These are phyloP conservation scores for Copidosoma floridanum DNA, from an alignment of 1,140 invertebrate species.

Conservation along the genomic window DNA sequence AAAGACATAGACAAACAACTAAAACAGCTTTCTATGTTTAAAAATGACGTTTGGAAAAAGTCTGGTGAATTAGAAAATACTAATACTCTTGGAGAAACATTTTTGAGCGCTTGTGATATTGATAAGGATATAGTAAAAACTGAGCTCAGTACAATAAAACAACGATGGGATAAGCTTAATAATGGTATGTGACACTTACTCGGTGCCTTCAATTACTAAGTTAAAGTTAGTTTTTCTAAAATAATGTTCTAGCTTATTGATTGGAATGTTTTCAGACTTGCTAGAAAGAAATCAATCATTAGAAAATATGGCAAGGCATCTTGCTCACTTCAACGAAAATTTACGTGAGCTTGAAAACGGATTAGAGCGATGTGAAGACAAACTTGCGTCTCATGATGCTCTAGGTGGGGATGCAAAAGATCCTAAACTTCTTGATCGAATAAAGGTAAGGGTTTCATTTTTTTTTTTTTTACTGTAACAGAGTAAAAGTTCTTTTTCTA, in stretches of 20 bases:
- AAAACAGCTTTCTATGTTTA: conserved; percentile 84
- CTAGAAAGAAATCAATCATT: conserved; percentile 70
- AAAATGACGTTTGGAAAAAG: conserved; percentile 90
- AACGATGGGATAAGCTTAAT: conserved; percentile 87
- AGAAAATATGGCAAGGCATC: conserved; percentile 78
- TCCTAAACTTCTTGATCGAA: conserved; percentile 78
- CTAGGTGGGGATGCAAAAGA: conserved; percentile 76
- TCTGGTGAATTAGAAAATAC: conserved; percentile 91
- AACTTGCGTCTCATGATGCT: conserved; percentile 76
- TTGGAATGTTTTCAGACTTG: conserved; percentile 45
- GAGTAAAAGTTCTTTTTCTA: no score
- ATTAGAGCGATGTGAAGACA: conserved; percentile 85
- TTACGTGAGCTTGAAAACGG: conserved; percentile 78
- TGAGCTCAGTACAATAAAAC: conserved; percentile 76
- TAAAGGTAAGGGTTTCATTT: conserved; percentile 59
- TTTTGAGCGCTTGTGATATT: conserved; percentile 80
- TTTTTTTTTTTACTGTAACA: no score
- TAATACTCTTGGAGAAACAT: conserved; percentile 79
- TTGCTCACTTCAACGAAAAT: conserved; percentile 84
- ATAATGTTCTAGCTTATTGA: neutral
- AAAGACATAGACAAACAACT: conserved; percentile 86
- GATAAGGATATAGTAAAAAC: conserved; percentile 87
- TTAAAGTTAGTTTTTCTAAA: neutral
- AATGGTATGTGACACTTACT: conserved; percentile 59
- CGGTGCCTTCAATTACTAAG: no score